Conservation (phyloP, 2,113 vertebrate genomes). For the Petroica traversi region DNA sequence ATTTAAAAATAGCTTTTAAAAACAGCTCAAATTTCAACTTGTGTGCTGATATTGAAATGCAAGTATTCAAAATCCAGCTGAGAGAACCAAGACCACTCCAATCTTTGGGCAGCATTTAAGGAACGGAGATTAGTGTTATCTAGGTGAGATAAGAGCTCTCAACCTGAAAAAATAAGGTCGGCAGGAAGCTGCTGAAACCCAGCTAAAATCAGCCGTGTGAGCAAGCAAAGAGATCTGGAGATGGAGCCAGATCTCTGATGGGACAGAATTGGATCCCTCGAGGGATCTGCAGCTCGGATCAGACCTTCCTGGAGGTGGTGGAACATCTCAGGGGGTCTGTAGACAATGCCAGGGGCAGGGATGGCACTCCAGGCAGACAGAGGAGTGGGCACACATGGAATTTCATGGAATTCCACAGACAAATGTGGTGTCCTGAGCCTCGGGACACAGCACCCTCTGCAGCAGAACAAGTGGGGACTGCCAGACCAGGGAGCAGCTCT, state of each 20-base stretch:
- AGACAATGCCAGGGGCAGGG: not conserved
- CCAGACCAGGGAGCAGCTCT: not conserved
- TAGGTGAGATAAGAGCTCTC: not conserved
- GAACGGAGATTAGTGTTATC: not conserved
- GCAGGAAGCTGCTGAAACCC: not conserved
- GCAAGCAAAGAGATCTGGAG: not conserved
- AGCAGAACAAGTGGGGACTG: rapidly evolving
- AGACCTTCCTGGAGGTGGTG: rapidly evolving
- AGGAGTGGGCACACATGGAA: not conserved
- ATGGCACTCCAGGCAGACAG: not conserved
- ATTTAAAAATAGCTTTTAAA: not conserved
- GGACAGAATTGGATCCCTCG: not conserved
- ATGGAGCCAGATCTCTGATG: rapidly evolving
- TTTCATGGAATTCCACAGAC: not conserved
- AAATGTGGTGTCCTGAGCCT: rapidly evolving
- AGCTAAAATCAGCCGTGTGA: not conserved
- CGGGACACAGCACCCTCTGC: not conserved
- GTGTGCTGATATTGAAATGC: not conserved
- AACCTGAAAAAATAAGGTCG: not conserved
- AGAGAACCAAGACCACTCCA: not conserved
- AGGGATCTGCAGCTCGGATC: rapidly evolving
- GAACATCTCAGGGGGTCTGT: rapidly evolving
- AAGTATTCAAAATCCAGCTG: not conserved
- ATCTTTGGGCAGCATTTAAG: not conserved
- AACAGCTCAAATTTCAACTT: not conserved